Evolutionary conservation across 1,140 invertebrate species (phyloP).

Genomic region (Caerostris darwini): DNA sequence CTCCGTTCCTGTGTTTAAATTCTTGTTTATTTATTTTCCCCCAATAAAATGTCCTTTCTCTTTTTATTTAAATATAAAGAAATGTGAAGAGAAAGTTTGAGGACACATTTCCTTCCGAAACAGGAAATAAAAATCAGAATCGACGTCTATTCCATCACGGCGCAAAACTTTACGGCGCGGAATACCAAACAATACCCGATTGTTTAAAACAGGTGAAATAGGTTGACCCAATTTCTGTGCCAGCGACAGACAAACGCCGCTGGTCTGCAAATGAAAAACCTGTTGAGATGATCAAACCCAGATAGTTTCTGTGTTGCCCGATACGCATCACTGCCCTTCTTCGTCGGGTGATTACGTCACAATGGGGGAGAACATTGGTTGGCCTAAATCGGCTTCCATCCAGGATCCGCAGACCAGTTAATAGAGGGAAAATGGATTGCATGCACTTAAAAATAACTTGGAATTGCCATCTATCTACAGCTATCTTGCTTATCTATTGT

Average conservation of each 20-base stretch:
- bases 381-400: not conserved
- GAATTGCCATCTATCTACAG: no score
- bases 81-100: not conserved
- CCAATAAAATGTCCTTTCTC: not conserved
- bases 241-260: not conserved
- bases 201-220: not conserved
- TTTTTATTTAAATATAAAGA: not conserved
- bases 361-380: not conserved
- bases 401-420: not conserved
- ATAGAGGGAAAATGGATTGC: no score
- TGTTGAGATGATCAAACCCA: conserved; percentile 15
- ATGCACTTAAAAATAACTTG: no score
- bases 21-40: no score
- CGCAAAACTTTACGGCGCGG: not conserved
- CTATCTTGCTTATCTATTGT: no score
- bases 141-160: not conserved
- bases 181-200: not conserved
- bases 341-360: not conserved
- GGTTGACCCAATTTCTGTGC: not conserved
- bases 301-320: conserved; percentile 20
- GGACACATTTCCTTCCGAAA: not conserved
- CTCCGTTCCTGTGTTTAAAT: no score
- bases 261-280: not conserved
- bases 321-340: conserved; percentile 1
- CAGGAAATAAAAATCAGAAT: not conserved